phyloP scores from a whole-genome alignment of 1,140 invertebrate species.

The Drosophila trapezifrons region DNA sequence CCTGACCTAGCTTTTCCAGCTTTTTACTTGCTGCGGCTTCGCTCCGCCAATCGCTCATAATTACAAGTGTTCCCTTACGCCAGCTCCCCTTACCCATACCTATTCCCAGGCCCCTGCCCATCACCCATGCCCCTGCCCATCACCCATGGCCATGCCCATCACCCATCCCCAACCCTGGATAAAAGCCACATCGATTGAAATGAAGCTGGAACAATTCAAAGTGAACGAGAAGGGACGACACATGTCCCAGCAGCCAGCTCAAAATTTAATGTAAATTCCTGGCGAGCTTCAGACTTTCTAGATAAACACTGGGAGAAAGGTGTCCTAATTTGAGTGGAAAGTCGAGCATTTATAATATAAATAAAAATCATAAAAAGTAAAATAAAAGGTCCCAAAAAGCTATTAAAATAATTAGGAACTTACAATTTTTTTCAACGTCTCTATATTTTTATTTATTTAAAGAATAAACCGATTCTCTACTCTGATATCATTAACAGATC shows the following conservation, averaged over 20 bases:
- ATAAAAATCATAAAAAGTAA: no score
- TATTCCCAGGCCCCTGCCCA: background rate
- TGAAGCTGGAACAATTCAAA: conserved; percentile 23
- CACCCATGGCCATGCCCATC: background rate
- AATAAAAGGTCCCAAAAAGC: no score
- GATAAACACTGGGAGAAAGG: background rate
- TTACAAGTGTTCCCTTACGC: conserved; percentile 28
- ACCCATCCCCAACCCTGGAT: background rate
- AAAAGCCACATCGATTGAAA: conserved; percentile 35
- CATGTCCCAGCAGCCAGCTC: conserved; percentile 22
- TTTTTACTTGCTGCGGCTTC: conserved; percentile 35
- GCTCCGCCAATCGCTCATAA: conserved; percentile 48
- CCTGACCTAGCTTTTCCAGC: background rate
- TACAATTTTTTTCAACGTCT: no score
- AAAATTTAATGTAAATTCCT: conserved; percentile 37
- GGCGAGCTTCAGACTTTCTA: background rate
- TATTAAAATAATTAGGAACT: no score
- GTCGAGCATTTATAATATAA: no score
- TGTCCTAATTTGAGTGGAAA: background rate
- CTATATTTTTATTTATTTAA: no score
- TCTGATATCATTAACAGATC: no score
- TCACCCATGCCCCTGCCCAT: background rate
- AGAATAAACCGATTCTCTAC: no score
- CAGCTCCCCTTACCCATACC: background rate
- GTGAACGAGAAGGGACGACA: conserved; percentile 2